Conservation (phyloP, 1,140 invertebrate genomes). For the Ceratina calcarata region DNA sequence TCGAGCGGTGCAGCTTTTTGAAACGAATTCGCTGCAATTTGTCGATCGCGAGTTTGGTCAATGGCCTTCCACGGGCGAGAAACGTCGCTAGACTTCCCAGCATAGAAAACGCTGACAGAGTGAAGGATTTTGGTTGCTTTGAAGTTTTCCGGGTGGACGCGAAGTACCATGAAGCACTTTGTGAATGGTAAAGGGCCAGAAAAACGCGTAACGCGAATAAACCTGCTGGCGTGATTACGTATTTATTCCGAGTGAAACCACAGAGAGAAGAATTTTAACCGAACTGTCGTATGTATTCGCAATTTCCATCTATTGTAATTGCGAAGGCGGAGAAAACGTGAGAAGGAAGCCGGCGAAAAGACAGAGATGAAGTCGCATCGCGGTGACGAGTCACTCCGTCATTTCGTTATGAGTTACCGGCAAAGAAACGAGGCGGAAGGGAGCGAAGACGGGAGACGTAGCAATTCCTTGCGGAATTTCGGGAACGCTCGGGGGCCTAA, state of each 20-base stretch:
- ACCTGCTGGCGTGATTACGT: not conserved
- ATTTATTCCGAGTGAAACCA: not conserved
- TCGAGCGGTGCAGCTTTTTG: not conserved
- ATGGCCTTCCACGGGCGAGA: not conserved
- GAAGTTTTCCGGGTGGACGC: not conserved
- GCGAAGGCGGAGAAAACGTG: not conserved
- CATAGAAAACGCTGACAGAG: not conserved
- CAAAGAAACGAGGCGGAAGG: slow-evolving; percentile 49
- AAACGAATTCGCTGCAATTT: not conserved
- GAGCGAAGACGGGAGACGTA: slow-evolving; percentile 21
- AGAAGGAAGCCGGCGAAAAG: not conserved
- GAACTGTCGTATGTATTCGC: too few species aligned
- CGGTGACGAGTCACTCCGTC: slow-evolving; percentile 47
- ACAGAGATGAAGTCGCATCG: too few species aligned
- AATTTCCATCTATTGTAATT: too few species aligned
- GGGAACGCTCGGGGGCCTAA: slow-evolving; percentile 45
- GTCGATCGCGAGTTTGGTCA: not conserved
- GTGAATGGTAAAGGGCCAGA: not conserved
- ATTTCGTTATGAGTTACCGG: slow-evolving; percentile 50
- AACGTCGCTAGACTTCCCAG: not conserved
- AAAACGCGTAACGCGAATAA: not conserved
- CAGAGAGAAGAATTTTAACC: not conserved
- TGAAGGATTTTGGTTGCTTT: slow-evolving; percentile 2
- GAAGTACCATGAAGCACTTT: not conserved
- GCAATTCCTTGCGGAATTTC: slow-evolving; percentile 50